Conservation (phyloP, 2,888 invertebrate species). For the Germaria angustata region DNA sequence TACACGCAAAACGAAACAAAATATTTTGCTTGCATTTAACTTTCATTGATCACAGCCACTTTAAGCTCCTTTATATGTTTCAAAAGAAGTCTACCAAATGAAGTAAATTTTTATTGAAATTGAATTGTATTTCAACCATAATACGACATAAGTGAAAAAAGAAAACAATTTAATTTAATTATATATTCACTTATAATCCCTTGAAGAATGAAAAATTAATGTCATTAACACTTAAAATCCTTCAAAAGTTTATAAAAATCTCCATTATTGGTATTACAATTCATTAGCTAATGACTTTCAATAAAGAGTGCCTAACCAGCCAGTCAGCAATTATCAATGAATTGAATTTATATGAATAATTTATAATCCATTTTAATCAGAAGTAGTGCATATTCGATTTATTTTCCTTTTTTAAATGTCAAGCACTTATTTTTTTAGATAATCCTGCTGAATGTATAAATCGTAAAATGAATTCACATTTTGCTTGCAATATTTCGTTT, state of each 20-base stretch:
- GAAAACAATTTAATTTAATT: conserved; percentile 6
- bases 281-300: conserved; percentile 33
- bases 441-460: not conserved
- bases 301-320: not conserved
- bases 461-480: not conserved
- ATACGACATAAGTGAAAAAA: too few relatives aligned
- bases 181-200: not conserved
- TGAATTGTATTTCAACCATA: too few relatives aligned
- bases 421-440: not conserved
- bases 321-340: not conserved
- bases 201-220: conserved; percentile 21
- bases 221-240: conserved; percentile 1
- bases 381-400: not conserved
- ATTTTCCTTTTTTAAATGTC: not conserved
- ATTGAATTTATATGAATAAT: conserved; percentile 11
- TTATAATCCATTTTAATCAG: conserved; percentile 10
- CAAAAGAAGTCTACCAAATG: too few relatives aligned
- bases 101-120: too few relatives aligned
- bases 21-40: too few relatives aligned
- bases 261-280: not conserved
- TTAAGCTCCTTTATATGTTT: too few relatives aligned
- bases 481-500: too few relatives aligned
- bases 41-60: too few relatives aligned
- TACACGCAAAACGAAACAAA: too few relatives aligned
- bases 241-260: not conserved